Percentiles rank a stretch among this genome's conserved stretches.
These are phyloP conservation scores for Chamaea fasciata DNA, from an alignment of 2,113 vertebrate genomes.

Conservation along the genomic window DNA sequence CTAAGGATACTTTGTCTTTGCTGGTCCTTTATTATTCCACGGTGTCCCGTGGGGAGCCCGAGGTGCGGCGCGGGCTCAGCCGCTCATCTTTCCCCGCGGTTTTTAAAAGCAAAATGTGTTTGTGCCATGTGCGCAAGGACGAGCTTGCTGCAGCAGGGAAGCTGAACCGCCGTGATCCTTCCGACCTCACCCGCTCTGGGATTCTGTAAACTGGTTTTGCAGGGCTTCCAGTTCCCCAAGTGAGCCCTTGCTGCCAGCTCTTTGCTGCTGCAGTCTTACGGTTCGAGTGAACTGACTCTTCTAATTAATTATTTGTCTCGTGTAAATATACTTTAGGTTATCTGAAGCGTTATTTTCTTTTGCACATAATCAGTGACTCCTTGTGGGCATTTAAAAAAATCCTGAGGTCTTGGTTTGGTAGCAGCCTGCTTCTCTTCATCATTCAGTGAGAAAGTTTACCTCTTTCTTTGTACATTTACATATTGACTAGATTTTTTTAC, in stretches of 20 bases:
- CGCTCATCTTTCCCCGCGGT: background rate
- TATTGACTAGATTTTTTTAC: background rate
- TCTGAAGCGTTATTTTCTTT: background rate
- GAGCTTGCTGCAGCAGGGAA: background rate
- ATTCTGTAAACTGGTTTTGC: background rate
- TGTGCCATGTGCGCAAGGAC: background rate
- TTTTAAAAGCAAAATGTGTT: background rate
- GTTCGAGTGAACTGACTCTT: background rate
- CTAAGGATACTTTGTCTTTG: no score
- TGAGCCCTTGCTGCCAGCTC: background rate
- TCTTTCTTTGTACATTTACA: no score
- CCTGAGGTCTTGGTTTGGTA: background rate
- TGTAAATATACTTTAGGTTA: rapidly evolving
- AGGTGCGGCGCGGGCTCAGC: background rate
- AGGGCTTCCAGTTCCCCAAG: no score
- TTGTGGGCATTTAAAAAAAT: background rate
- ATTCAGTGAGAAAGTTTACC: background rate
- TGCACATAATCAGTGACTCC: background rate
- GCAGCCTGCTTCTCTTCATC: background rate
- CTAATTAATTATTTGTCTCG: rapidly evolving
- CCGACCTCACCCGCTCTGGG: no score
- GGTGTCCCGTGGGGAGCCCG: background rate
- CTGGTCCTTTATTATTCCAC: rapidly evolving
- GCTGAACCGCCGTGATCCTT: background rate
- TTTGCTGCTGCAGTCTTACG: background rate